A percentile compares a stretch with the other conserved stretches of the same genome.
phyloP scores from a whole-genome alignment of 1,140 invertebrate species.

The Sipha flava region DNA sequence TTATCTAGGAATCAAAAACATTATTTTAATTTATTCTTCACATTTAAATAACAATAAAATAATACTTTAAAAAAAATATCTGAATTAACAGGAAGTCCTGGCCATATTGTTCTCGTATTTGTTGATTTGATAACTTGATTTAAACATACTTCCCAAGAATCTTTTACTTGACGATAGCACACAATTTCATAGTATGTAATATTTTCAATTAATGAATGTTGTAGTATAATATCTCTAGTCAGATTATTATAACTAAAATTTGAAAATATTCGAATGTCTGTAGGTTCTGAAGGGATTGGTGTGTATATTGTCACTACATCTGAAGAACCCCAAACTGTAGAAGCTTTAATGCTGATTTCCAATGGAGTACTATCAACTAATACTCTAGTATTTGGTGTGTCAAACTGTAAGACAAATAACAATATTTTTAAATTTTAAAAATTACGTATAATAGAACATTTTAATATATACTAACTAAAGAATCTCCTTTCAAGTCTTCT shows the following conservation, averaged over 20 bases:
- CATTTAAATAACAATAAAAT: neutral
- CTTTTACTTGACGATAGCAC: neutral
- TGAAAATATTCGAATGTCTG: conserved; percentile 59
- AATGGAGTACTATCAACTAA: conserved; percentile 49
- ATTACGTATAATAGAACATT: neutral
- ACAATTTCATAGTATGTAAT: neutral
- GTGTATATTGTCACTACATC: conserved; percentile 55
- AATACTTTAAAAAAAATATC: conserved; percentile 13
- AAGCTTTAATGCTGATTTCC: conserved; percentile 63
- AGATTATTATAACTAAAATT: conserved; percentile 39
- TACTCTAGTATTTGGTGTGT: neutral
- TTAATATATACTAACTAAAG: conserved; percentile 37
- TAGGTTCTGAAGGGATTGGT: conserved; percentile 61
- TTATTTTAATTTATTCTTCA: neutral
- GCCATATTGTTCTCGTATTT: neutral
- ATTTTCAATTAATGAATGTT: conserved; percentile 7
- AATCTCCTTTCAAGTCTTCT: conserved; percentile 37
- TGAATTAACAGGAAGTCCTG: neutral
- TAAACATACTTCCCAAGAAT: neutral
- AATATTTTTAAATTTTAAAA: neutral
- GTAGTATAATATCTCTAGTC: neutral
- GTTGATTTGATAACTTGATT: neutral
- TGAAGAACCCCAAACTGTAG: conserved; percentile 75
- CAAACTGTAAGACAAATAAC: neutral
- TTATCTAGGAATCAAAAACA: conserved; percentile 50